phyloP scores from a whole-genome alignment of 1,140 invertebrate genomes.

The Belonocnema kinseyi region DNA sequence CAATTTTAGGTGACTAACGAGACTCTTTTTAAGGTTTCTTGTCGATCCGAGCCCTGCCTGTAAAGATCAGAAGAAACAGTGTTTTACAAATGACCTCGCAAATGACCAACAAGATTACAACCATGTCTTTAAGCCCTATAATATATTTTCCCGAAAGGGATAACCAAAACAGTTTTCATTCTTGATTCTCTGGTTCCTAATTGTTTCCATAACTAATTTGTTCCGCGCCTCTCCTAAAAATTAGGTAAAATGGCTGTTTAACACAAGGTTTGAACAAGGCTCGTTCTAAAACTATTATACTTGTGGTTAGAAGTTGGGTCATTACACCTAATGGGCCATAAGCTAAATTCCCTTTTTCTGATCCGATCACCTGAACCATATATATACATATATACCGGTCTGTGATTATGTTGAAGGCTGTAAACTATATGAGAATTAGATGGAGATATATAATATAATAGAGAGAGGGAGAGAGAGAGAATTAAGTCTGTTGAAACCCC shows the following conservation, averaged over 20 bases:
- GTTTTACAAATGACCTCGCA: too few species aligned
- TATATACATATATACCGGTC: too few species aligned
- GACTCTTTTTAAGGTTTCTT: too few species aligned
- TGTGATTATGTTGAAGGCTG: too few species aligned
- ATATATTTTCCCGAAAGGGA: too few species aligned
- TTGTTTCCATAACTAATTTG: slow-evolving; percentile 19
- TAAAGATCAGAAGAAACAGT: too few species aligned
- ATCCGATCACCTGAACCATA: neutral
- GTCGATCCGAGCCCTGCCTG: too few species aligned
- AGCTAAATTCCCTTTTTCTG: neutral
- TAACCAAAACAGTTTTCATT: too few species aligned
- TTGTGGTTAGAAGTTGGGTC: neutral
- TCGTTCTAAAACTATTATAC: neutral
- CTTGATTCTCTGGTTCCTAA: neutral
- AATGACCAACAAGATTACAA: too few species aligned
- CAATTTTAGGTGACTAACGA: too few species aligned
- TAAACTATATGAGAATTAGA: neutral
- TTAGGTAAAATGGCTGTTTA: neutral
- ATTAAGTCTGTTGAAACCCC: slow-evolving; percentile 13
- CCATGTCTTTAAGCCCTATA: too few species aligned
- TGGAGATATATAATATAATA: neutral
- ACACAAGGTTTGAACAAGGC: neutral
- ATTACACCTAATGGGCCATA: neutral
- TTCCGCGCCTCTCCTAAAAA: neutral
- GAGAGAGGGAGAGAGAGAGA: neutral